phyloP scores from a whole-genome alignment of 2,888 invertebrate genomes.

The Drosophila setosimentum region DNA sequence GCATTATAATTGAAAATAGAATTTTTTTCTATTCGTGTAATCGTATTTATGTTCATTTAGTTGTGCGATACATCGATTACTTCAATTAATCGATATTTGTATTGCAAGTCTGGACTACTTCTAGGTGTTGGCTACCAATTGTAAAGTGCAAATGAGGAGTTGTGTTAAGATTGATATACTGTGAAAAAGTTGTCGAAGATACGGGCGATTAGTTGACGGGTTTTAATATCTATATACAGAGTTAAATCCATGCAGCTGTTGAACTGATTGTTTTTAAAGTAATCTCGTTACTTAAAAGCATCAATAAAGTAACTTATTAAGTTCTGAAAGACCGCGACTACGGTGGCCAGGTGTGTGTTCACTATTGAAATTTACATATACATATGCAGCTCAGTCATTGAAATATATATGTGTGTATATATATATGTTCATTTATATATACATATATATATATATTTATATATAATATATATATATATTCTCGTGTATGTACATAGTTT shows the following conservation, averaged over 20 bases:
- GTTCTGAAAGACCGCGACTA: conserved; percentile 18
- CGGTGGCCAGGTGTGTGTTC: conserved; percentile 43
- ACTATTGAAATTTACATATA: conserved; percentile 21
- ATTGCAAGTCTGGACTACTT: conserved; percentile 42
- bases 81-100: conserved; percentile 25
- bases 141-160: conserved; percentile 73
- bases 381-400: conserved; percentile 17
- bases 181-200: conserved; percentile 40
- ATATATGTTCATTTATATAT: conserved; percentile 1
- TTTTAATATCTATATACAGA: conserved; percentile 12
- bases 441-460: neutral
- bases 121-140: conserved; percentile 76
- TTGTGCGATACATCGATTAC: conserved; percentile 1
- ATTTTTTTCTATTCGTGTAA: conserved; percentile 1
- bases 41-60: neutral
- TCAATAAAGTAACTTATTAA: conserved; percentile 8
- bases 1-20: neutral
- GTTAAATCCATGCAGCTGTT: conserved; percentile 13
- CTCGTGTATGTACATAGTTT: conserved; percentile 2
- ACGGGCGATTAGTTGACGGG: conserved; percentile 35
- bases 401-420: conserved; percentile 11
- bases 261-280: conserved; percentile 16
- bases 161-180: conserved; percentile 58
- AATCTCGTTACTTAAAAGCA: neutral
- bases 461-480: conserved; percentile 3